Percentiles rank a stretch among this genome's conserved stretches.
Evolutionary conservation across 2,888 invertebrate species (phyloP).

Genomic region (Sphinx pinastri): DNA sequence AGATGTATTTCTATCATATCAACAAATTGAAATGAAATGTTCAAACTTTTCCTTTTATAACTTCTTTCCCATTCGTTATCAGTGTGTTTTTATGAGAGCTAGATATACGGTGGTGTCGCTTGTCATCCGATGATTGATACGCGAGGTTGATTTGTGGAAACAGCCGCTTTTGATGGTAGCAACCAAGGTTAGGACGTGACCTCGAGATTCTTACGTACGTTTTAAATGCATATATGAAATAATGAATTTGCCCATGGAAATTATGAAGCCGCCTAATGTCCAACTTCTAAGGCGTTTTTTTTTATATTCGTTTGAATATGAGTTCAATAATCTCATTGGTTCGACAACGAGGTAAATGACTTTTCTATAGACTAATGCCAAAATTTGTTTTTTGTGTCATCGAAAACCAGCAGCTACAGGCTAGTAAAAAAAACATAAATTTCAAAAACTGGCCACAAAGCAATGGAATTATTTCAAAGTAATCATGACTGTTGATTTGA

Average conservation of each 20-base stretch:
- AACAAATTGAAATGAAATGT: not conserved
- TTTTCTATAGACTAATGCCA: too few species aligned
- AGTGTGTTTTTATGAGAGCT: conserved; percentile 54
- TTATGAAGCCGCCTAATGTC: too few species aligned
- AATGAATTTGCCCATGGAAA: not conserved
- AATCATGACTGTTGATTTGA: conserved; percentile 34
- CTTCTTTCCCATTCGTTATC: conserved; percentile 52
- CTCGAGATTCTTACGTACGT: conserved; percentile 46
- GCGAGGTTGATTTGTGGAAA: conserved; percentile 65
- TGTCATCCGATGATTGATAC: conserved; percentile 72
- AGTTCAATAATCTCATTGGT: too few species aligned
- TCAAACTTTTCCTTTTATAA: not conserved
- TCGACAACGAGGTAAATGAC: too few species aligned
- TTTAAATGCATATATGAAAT: conserved; percentile 27
- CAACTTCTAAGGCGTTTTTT: too few species aligned
- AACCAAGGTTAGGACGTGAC: conserved; percentile 53
- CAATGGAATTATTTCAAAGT: not conserved
- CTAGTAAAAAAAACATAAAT: too few species aligned
- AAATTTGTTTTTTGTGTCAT: too few species aligned
- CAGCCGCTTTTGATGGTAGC: conserved; percentile 52
- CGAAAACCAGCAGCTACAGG: too few species aligned
- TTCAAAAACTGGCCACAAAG: too few species aligned
- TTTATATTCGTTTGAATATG: too few species aligned
- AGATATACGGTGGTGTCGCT: conserved; percentile 48
- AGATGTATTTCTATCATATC: too few species aligned